Conservation (phyloP, 2,888 invertebrate species). For the Drosophila mulleri region DNA sequence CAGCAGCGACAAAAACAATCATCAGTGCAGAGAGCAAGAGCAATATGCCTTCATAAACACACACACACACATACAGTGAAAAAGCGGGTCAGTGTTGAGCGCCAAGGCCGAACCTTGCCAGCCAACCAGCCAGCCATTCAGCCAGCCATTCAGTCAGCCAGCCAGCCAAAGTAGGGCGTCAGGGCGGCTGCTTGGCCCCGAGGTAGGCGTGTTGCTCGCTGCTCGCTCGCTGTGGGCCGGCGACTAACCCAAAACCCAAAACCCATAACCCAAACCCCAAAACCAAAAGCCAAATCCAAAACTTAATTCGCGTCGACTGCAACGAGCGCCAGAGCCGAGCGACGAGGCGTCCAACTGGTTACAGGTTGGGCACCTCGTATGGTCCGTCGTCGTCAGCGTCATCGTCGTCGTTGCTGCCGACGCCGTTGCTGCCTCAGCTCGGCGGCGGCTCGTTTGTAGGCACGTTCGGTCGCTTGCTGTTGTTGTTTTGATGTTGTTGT, state of each 20-base stretch:
- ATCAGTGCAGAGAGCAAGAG: conserved; percentile 38
- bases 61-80: conserved; percentile 29
- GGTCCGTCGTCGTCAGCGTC: conserved; percentile 16
- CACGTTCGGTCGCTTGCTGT: conserved; percentile 1
- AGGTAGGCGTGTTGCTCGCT: conserved; percentile 32
- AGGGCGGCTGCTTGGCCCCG: conserved; percentile 66
- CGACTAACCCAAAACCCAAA: conserved; percentile 56
- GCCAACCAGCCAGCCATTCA: conserved; percentile 51
- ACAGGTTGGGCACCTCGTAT: conserved; percentile 42
- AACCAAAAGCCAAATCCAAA: conserved; percentile 48
- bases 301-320: conserved; percentile 57
- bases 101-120: conserved; percentile 77
- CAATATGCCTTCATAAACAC: conserved; percentile 51
- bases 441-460: conserved; percentile 46
- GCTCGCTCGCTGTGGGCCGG: conserved; percentile 24
- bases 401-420: conserved; percentile 5
- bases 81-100: conserved; percentile 80
- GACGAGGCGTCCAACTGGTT: conserved; percentile 53
- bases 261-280: conserved; percentile 44
- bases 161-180: conserved; percentile 73
- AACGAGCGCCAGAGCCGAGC: conserved; percentile 8
- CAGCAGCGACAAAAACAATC: conserved; percentile 29
- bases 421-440: conserved; percentile 7
- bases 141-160: conserved; percentile 36
- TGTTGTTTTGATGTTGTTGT: conserved; percentile 16